Percentiles rank a stretch among this genome's conserved stretches.
These are phyloP conservation scores for Pangasius krempfi DNA, from an alignment of 2,797 vertebrate species.

Conservation along the genomic window DNA sequence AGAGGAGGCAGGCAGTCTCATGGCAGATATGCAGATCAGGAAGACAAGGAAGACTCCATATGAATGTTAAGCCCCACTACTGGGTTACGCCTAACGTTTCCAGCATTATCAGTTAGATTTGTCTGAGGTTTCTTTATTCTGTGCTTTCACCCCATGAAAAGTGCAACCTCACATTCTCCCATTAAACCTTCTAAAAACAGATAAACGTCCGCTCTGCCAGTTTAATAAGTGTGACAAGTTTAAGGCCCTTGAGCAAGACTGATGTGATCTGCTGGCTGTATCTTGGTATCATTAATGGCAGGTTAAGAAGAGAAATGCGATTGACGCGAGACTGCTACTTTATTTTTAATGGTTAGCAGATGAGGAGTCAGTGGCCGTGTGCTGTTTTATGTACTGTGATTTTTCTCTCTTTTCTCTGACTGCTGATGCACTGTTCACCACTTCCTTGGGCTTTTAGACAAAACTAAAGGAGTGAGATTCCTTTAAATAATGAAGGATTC, in stretches of 20 bases:
- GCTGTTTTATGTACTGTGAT: constrained; percentile 27
- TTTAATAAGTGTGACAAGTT: constrained; percentile 4
- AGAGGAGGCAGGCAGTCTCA: constrained; percentile 58
- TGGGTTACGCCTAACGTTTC: constrained; percentile 10
- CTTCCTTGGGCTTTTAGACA: constrained; percentile 76
- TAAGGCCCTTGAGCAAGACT: neutral
- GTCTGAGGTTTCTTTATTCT: neutral
- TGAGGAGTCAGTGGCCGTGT: constrained; percentile 30
- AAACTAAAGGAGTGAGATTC: constrained; percentile 81
- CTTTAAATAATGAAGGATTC: constrained; percentile 82
- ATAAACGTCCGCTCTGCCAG: neutral
- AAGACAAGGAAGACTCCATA: constrained; percentile 60
- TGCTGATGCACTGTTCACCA: constrained; percentile 65
- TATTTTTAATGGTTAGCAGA: neutral
- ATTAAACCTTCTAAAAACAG: neutral
- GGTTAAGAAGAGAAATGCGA: constrained; percentile 28
- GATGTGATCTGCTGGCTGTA: constrained; percentile 36
- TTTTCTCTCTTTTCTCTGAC: constrained; percentile 42
- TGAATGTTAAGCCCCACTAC: constrained; percentile 65
- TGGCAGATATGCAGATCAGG: constrained; percentile 69
- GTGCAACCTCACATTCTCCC: neutral
- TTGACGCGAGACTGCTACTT: neutral
- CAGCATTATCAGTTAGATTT: neutral
- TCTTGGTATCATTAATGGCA: constrained; percentile 57
- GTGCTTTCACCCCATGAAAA: neutral